phyloP scores from a whole-genome alignment of 2,113 vertebrate genomes.

The Rafetus swinhoei region DNA sequence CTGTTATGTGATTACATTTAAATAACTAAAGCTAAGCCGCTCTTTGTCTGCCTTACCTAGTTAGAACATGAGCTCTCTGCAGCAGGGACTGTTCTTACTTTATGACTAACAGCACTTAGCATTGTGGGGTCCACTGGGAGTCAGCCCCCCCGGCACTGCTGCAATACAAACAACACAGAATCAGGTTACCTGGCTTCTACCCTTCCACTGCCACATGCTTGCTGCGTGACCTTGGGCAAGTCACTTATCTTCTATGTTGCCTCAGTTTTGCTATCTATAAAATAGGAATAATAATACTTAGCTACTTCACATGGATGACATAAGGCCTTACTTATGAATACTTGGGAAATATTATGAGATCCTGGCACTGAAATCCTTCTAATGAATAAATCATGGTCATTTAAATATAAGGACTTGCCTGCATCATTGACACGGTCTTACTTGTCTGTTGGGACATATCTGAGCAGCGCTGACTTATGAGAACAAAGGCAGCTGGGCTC shows the following conservation, averaged over 20 bases:
- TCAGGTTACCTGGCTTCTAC: rapidly evolving
- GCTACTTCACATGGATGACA: neutral
- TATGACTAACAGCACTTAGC: neutral
- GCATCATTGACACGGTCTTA: neutral
- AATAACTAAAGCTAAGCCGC: neutral
- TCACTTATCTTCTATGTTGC: neutral
- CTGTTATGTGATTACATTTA: neutral
- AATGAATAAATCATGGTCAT: neutral
- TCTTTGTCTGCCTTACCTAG: neutral
- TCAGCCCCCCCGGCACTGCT: rapidly evolving
- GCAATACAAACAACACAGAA: neutral
- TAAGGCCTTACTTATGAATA: neutral
- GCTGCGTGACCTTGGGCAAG: neutral
- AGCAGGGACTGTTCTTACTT: neutral
- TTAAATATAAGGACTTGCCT: neutral
- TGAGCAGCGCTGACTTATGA: neutral
- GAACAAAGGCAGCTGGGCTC: neutral
- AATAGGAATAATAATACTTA: neutral
- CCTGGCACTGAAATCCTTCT: neutral
- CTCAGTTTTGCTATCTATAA: neutral
- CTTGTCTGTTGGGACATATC: neutral
- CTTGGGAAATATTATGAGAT: neutral
- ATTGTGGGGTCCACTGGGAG: neutral
- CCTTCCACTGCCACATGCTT: neutral
- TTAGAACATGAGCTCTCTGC: neutral